Base-by-base conservation (phyloP, 2,113 vertebrate genomes). In the Halichoeres trimaculatus region DNA sequence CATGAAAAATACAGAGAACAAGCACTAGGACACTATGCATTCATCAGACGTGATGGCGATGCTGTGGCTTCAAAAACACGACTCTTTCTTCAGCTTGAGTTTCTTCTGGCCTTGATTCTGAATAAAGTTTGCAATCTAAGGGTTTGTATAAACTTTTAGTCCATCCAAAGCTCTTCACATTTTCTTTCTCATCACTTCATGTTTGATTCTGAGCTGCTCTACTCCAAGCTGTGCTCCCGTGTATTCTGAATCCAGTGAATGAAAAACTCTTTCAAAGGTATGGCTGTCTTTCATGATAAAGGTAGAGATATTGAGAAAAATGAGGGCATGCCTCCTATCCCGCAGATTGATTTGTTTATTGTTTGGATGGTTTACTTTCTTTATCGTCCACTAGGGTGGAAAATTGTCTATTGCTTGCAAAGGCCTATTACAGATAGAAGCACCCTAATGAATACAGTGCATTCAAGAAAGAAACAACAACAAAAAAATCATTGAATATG, bases 21-120 rank as follows among this genome's bases (percentile, higher is more conserved):
- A 4, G 45, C 1, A 20, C 22, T 40, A n/a, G 40, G 30, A 47
- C 38, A 40, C 40, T 24, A 59, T 52, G 43, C 24, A 72, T 59
- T 58, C 58, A 66, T 75, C 77, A 81, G 53, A 60, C 52, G 57
- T 68, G 41, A 59, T 58, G 30, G 57, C 64, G 41, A 59, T 58
- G 30, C n/a, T 19, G 3, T 38, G 50, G 62, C 55, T 58, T 80
- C 62, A 80, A 77, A 82, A 38, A 57, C 34, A 26, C 11, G 5
- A 17, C 38, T 17, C 41, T n/a, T 45, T 65, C 16, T 4, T 10
- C 12, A 34, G 26, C 40, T 30, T 11, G 35, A 4, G 50, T 13
- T 30, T 70, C 35, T 41, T 34, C 30, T 34, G 63, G 52, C 45
- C 50, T 1, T 26, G 58, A 70, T 74, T 52, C 35, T 62, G 30